Evolutionary conservation across 2,888 invertebrate genomes (phyloP), one percentile per base, ranked within the genome.

Genomic region (Gasteruption jaculator): DNA sequence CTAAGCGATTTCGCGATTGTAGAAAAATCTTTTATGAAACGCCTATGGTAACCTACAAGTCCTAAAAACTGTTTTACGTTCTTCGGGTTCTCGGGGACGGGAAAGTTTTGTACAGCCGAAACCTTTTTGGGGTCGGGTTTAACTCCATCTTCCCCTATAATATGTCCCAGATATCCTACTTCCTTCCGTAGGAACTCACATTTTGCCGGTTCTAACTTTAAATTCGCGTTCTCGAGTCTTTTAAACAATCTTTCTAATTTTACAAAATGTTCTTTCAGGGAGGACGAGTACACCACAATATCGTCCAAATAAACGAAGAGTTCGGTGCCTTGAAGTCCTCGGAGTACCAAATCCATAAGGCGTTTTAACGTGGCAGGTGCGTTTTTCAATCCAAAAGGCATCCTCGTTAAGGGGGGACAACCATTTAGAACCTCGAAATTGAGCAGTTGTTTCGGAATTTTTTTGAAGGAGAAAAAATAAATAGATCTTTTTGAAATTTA

Each of bases 201-300:
- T 25, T 54, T 53, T 10, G 42, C 40, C 7, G 55, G 52, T 27
- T 53, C 43, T 6, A 55, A 31, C 38, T 51, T 51, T 6, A 55
- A 26, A 16, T 50, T 38, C 10, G 42, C 34, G 1, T 14, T 19
- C 4, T 20, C 18, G 10, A 26, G 27, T 8, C 33, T 19, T 18
- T 43, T 38, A 32, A 33, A 18, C 26, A 37, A 5, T 10, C 21
- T 11, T 10, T 38, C 32, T 6, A 42, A 10, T 20, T 41, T 35
- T 25, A 40, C 19, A 21, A 26, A 20, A 6, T 45, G 45, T n/a
- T 41, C 37, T 8, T 26, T 16, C 8, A 41, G 11, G 5, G 41
- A 33, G 2, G 42, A 24, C 4, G n/a, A n/a, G n/a, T n/a, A n/a
- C n/a, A n/a, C n/a, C n/a, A n/a, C n/a, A n/a, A n/a, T n/a, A n/a